phyloP scores from a whole-genome alignment of 2,888 invertebrate species.

The Epinotia ramella region DNA sequence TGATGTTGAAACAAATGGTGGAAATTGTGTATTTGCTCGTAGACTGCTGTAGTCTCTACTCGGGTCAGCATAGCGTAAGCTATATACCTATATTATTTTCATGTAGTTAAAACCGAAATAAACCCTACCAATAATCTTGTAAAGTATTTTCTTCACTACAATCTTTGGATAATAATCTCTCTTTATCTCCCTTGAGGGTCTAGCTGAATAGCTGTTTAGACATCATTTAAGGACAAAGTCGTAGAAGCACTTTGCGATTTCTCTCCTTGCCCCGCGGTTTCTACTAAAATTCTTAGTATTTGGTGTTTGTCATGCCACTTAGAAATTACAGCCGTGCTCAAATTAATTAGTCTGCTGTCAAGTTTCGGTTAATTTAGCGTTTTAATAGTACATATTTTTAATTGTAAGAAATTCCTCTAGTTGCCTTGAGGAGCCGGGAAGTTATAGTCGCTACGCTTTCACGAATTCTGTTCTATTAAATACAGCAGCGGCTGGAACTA shows the following conservation, averaged over 20 bases:
- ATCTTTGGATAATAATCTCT: neutral
- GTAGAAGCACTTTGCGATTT: constrained; percentile 27
- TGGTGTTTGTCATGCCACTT: constrained; percentile 37
- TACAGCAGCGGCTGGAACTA: neutral
- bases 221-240: constrained; percentile 19
- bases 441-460: constrained; percentile 3
- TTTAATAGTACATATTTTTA: constrained; percentile 28
- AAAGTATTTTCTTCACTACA: neutral
- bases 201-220: neutral
- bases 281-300: constrained; percentile 38
- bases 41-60: neutral
- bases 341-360: constrained; percentile 38
- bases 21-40: constrained; percentile 29
- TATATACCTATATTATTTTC: too few relatives aligned
- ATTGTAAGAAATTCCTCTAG: constrained; percentile 13
- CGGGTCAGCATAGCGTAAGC: neutral
- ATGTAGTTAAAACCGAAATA: too few relatives aligned
- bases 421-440: neutral
- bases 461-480: neutral
- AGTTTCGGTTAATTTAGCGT: constrained; percentile 28
- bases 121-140: neutral
- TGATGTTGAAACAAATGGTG: constrained; percentile 40
- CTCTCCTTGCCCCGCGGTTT: constrained; percentile 23
- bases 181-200: neutral
- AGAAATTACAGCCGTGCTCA: constrained; percentile 33